Percentiles rank a stretch among this genome's conserved stretches.
These are phyloP conservation scores for Eristalis tenax DNA, from an alignment of 2,888 invertebrate genomes.

Conservation along the genomic window DNA sequence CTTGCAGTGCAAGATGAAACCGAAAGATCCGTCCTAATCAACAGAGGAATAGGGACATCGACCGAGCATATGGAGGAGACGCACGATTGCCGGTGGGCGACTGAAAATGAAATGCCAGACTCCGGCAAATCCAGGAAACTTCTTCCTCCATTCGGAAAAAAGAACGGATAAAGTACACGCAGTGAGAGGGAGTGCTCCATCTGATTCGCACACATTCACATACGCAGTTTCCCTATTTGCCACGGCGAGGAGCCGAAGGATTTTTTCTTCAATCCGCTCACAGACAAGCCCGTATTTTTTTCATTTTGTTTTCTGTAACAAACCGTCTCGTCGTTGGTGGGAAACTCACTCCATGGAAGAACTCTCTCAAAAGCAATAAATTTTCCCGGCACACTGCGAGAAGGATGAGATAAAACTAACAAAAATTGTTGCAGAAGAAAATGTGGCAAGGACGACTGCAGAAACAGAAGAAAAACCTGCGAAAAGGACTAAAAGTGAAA, in stretches of 20 bases:
- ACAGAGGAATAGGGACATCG: conserved; percentile 42
- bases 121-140: neutral
- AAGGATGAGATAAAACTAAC: conserved; percentile 56
- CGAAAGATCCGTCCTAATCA: conserved; percentile 40
- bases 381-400: conserved; percentile 55
- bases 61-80: conserved; percentile 22
- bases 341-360: conserved; percentile 4
- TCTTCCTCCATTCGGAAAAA: conserved; percentile 14
- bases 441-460: neutral
- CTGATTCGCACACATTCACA: neutral
- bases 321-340: neutral
- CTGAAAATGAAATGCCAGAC: neutral
- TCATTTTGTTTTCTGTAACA: neutral
- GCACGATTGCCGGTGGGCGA: neutral
- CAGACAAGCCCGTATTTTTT: neutral
- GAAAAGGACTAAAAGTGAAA: conserved; percentile 63
- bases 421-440: conserved; percentile 44
- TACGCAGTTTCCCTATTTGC: conserved; percentile 44
- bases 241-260: conserved; percentile 7
- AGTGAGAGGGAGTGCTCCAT: neutral
- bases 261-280: conserved; percentile 19
- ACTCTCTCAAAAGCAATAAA: conserved; percentile 65
- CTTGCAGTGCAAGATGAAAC: conserved; percentile 40
- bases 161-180: conserved; percentile 4
- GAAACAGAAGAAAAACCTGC: neutral